Conservation (phyloP, 2,888 invertebrate species). For the Fissipunctia ypsillon region DNA sequence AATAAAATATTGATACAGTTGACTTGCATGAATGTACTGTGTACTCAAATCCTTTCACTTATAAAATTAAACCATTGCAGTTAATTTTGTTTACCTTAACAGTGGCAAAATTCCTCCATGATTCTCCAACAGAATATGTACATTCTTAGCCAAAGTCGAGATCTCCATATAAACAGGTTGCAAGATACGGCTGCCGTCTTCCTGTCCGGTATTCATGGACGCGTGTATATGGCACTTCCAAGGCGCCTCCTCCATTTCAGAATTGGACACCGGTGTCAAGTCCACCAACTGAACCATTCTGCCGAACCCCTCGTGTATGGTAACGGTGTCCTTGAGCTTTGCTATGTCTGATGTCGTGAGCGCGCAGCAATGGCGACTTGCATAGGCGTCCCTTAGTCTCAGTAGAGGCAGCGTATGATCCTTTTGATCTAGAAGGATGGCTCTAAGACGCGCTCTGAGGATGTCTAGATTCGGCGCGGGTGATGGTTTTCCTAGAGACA, state of each 20-base stretch:
- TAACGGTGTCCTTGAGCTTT: constrained; percentile 93
- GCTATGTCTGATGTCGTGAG: constrained; percentile 93
- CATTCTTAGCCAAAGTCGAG: constrained; percentile 91
- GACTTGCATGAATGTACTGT: background rate
- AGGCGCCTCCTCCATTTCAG: constrained; percentile 85
- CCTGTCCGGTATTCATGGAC: constrained; percentile 78
- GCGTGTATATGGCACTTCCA: constrained; percentile 90
- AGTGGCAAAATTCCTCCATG: constrained; percentile 95
- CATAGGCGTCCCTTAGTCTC: constrained; percentile 95
- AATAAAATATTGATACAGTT: background rate
- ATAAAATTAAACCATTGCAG: background rate
- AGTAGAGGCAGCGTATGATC: constrained; percentile 94
- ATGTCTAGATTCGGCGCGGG: constrained; percentile 92
- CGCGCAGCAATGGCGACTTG: constrained; percentile 94
- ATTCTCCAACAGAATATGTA: constrained; percentile 92
- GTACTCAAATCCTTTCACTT: background rate
- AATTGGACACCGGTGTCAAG: constrained; percentile 78
- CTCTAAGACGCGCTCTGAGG: constrained; percentile 92
- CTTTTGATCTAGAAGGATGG: constrained; percentile 94
- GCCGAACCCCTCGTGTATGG: constrained; percentile 85
- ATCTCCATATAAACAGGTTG: constrained; percentile 93
- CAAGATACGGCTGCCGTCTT: constrained; percentile 89
- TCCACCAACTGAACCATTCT: constrained; percentile 85
- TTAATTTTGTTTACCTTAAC: constrained; percentile 91
- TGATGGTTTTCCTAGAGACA: constrained; percentile 92